Conservation (phyloP, 2,113 vertebrate species). For the Carollia perspicillata region DNA sequence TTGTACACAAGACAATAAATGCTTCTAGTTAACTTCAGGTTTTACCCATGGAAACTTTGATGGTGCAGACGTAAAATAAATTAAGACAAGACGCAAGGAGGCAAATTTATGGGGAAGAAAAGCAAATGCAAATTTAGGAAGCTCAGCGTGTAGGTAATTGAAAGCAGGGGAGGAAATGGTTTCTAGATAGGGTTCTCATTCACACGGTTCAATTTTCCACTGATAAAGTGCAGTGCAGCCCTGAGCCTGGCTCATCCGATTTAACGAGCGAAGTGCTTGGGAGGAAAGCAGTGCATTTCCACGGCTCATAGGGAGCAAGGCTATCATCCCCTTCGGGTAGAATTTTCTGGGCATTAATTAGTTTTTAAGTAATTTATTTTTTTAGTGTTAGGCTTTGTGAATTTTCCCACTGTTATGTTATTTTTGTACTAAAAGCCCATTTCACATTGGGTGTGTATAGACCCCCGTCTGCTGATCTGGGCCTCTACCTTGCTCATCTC, state of each 20-base stretch:
- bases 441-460: neutral
- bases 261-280: neutral
- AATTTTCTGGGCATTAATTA: conserved; percentile 7
- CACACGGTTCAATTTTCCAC: conserved; percentile 23
- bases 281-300: neutral
- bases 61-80: conserved; percentile 16
- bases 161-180: conserved; percentile 26
- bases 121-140: conserved; percentile 5
- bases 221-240: neutral
- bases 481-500: neutral
- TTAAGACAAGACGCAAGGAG: neutral
- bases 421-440: neutral
- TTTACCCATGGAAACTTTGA: neutral
- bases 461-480: no score
- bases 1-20: neutral
- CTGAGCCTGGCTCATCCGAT: conserved; percentile 34
- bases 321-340: neutral
- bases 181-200: conserved; percentile 26
- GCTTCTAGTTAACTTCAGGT: neutral
- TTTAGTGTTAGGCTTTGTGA: neutral
- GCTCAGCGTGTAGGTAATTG: conserved; percentile 36
- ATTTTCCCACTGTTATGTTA: neutral
- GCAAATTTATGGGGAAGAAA: neutral
- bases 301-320: neutral
- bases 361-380: neutral